Conservation (phyloP, 1,140 invertebrate species). For the Anadara kagoshimensis region DNA sequence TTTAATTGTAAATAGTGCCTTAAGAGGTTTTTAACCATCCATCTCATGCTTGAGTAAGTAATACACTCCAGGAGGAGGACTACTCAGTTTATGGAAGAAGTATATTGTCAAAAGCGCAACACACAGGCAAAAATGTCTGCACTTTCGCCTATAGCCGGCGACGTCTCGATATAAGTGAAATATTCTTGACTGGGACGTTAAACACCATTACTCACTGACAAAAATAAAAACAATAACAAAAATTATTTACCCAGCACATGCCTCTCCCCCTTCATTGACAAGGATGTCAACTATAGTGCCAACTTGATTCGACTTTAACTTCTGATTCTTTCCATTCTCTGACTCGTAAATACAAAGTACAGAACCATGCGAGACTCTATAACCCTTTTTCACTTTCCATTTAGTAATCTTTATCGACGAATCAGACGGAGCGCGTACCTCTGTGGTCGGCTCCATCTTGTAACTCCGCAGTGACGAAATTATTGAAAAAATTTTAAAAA, state of each 20-base stretch:
- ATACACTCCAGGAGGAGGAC: no score
- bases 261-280: conserved; percentile 83
- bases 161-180: no score
- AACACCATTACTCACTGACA: no score
- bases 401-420: conserved; percentile 78
- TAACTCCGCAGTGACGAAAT: conserved; percentile 6
- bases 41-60: no score
- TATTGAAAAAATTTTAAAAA: background rate
- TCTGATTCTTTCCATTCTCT: conserved; percentile 70
- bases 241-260: conserved; percentile 80
- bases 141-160: no score
- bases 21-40: no score
- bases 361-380: conserved; percentile 84
- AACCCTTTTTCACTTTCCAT: conserved; percentile 90
- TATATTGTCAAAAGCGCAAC: no score
- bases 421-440: conserved; percentile 44
- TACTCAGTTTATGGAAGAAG: no score
- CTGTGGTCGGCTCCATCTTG: conserved; percentile 55
- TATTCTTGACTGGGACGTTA: no score
- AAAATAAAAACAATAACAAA: background rate
- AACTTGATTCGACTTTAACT: conserved; percentile 80
- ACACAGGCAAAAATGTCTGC: no score
- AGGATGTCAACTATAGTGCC: conserved; percentile 83
- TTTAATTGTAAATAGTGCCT: no score
- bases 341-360: conserved; percentile 85